These are phyloP conservation scores for Philonicus albiceps DNA, from an alignment of 2,888 invertebrate species.

Conservation along the genomic window DNA sequence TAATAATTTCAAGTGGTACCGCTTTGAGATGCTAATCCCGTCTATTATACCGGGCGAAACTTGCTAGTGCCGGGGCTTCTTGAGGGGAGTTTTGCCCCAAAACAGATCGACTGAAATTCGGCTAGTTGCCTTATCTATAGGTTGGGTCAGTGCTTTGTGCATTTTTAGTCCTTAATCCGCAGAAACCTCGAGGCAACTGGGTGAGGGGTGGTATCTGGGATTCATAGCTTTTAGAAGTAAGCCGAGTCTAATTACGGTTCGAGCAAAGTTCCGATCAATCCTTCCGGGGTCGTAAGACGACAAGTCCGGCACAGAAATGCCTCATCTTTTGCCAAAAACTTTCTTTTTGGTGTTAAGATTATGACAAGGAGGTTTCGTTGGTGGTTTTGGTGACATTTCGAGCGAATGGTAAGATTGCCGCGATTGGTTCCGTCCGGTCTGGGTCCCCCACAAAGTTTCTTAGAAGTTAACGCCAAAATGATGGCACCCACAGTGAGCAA, in stretches of 20 bases:
- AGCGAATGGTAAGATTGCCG: neutral
- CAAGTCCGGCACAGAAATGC: neutral
- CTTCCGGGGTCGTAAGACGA: neutral
- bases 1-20: constrained; percentile 12
- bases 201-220: neutral
- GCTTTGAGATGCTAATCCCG: constrained; percentile 24
- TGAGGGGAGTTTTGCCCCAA: neutral
- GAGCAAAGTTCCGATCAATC: neutral
- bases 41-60: constrained; percentile 9
- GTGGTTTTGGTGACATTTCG: neutral
- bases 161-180: neutral
- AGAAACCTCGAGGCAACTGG: neutral
- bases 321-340: neutral
- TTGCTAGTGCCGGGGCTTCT: neutral
- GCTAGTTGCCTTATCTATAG: neutral
- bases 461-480: neutral
- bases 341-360: neutral
- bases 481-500: neutral
- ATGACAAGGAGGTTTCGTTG: neutral
- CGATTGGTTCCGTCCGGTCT: neutral
- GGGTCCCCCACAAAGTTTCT: neutral
- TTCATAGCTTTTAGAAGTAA: neutral
- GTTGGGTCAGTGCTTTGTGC: neutral
- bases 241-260: neutral
- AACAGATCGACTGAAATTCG: neutral